Conservation (phyloP, 1,140 invertebrate genomes). For the Drosophila kepulauana region DNA sequence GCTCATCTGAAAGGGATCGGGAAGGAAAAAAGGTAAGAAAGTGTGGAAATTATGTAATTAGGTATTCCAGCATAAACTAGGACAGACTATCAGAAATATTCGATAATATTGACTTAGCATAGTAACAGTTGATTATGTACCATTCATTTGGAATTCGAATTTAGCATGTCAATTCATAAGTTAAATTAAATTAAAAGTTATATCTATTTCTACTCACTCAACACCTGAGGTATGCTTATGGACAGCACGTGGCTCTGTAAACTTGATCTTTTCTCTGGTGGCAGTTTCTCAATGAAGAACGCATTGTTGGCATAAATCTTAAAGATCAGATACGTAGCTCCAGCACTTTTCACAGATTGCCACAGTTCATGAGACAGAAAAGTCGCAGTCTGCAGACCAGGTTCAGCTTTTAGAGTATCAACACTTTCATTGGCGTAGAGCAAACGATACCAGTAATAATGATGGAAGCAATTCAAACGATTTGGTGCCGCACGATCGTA, state of each 20-base stretch:
- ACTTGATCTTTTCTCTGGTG: background rate
- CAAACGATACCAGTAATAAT: slow-evolving; percentile 53
- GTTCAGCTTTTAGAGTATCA: slow-evolving; percentile 17
- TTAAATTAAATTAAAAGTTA: background rate
- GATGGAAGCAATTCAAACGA: slow-evolving; percentile 15
- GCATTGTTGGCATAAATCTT: slow-evolving; percentile 55
- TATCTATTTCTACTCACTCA: slow-evolving; percentile 28
- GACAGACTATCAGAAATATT: too few species aligned
- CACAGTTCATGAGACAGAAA: slow-evolving; percentile 35
- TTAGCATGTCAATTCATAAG: too few species aligned
- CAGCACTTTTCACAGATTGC: background rate
- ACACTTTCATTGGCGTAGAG: slow-evolving; percentile 42
- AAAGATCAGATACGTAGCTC: slow-evolving; percentile 41
- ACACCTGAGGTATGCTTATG: slow-evolving; percentile 42
- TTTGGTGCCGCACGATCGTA: slow-evolving; percentile 4
- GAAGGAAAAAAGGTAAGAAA: background rate
- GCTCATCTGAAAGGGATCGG: background rate
- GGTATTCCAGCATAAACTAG: too few species aligned
- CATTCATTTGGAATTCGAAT: too few species aligned
- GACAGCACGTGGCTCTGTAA: slow-evolving; percentile 50
- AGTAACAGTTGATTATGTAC: too few species aligned
- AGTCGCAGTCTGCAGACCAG: slow-evolving; percentile 33
- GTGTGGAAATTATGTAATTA: too few species aligned
- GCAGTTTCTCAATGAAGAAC: slow-evolving; percentile 40
- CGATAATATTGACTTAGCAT: too few species aligned